Conservation (phyloP, 2,113 vertebrate genomes). For the Indicator indicator region DNA sequence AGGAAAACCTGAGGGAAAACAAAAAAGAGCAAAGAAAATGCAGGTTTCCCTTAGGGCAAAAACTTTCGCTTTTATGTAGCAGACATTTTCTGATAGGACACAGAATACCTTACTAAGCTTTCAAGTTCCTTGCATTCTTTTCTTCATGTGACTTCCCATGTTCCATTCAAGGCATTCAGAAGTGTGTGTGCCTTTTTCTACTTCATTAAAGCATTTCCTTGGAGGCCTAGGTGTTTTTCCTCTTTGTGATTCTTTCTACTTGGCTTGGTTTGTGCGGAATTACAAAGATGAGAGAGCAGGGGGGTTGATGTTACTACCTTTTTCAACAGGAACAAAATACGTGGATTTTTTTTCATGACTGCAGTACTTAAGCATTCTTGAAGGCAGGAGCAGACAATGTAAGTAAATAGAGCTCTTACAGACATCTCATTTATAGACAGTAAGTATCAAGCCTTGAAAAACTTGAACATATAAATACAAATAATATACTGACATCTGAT, state of each 20-base stretch:
- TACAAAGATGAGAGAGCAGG: neutral
- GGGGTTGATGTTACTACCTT: neutral
- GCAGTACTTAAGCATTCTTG: neutral
- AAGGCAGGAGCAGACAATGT: neutral
- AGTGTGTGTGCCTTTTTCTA: neutral
- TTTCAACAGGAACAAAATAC: neutral
- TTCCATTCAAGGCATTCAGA: neutral
- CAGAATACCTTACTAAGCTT: conserved; percentile 37
- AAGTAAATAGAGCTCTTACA: neutral
- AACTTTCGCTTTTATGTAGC: conserved; percentile 43
- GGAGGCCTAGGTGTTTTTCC: neutral
- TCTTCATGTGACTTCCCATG: neutral
- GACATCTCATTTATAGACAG: neutral
- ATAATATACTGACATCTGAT: neutral
- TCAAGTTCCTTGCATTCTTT: conserved; percentile 16
- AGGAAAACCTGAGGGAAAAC: conserved; percentile 6
- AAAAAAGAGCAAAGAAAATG: conserved; percentile 25
- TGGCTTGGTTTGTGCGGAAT: neutral
- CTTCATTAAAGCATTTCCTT: neutral
- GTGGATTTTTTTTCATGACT: neutral
- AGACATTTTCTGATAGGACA: conserved; percentile 59
- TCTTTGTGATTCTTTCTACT: neutral
- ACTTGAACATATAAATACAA: neutral
- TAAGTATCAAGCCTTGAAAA: neutral
- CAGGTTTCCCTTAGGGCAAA: conserved; percentile 30